Conservation (phyloP, 2,113 vertebrate species). For the Xenopus laevis region DNA sequence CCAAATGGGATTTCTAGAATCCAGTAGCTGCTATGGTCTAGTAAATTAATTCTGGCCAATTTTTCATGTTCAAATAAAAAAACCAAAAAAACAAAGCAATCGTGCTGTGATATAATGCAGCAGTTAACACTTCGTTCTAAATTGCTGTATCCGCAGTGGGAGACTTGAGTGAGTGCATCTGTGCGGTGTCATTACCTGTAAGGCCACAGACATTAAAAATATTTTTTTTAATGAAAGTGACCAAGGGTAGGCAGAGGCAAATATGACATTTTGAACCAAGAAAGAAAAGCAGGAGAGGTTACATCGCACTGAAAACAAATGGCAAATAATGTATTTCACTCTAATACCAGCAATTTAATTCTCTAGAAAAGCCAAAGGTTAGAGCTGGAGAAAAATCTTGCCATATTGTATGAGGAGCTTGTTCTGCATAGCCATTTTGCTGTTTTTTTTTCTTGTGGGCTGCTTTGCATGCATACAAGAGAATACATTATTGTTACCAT, state of each 20-base stretch:
- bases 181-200: slow-evolving; percentile 10
- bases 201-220: slow-evolving; percentile 22
- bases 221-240: slow-evolving; percentile 6
- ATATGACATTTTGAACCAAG: slow-evolving; percentile 26
- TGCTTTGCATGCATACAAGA: no score
- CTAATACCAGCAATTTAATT: neutral
- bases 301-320: neutral
- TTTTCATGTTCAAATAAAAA: slow-evolving; percentile 27
- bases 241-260: rapidly evolving
- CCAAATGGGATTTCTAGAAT: neutral
- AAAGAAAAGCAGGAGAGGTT: slow-evolving; percentile 10
- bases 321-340: slow-evolving; percentile 7
- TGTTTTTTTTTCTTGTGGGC: no score
- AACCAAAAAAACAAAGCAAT: neutral
- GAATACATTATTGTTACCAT: no score
- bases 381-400: neutral
- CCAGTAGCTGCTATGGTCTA: slow-evolving; percentile 12
- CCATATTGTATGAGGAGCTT: neutral
- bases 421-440: slow-evolving; percentile 5
- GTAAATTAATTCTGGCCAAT: slow-evolving; percentile 29
- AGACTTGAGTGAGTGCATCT: neutral
- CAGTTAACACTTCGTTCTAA: slow-evolving; percentile 29
- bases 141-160: slow-evolving; percentile 28
- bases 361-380: slow-evolving; percentile 16
- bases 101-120: slow-evolving; percentile 40